Evolutionary conservation across 1,140 invertebrate species (phyloP), one percentile per base, ranked within the genome.

Genomic region (Drosophila neocordata): DNA sequence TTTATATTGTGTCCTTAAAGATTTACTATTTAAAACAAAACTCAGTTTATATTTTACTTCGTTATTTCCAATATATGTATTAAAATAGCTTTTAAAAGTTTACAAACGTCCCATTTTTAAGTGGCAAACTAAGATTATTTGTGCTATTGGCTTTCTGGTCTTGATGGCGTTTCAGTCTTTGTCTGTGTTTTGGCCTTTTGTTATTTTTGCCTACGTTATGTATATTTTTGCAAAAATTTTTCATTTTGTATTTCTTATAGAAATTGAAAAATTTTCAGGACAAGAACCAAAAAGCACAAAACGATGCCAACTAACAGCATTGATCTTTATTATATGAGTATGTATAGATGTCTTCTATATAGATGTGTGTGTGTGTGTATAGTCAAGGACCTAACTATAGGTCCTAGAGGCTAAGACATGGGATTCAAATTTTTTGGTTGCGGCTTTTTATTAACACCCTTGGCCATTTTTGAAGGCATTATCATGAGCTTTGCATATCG

Each of bases 401-500:
- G 53, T 56, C 53, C 53, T 56, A 18, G 53, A 56, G 53, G 53
- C 53, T 56, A 56, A 56, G 53, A 56, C 53, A 34, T 56, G 53
- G 53, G 27, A 56, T 35, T 56, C 13, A 24, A 56, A 35, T 11
- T 56, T 56, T 35, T 56, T 15, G 53, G 53, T 34, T 56, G 27
- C 31, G 53, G 53, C 53, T 56, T 56, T 56, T 56, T 60, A 48
- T 60, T 60, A 60, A 60, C 58, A 60, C 58, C 24, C 58, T 60
- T 31, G 58, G 58, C 51, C 35, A 65, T 64, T 69, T 48, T 65
- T 51, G 66, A 69, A 55, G 60, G 18, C 66, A 69, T 69, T 69
- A 69, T 66, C 51, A 66, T 69, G 66, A 66, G 24, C 62, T 69
- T 69, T 69, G 66, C 66, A 69, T 69, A 69, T 69, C 66, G 66